Evolutionary conservation across 2,113 vertebrate species (phyloP).

Genomic region (Heloderma charlesbogerti): DNA sequence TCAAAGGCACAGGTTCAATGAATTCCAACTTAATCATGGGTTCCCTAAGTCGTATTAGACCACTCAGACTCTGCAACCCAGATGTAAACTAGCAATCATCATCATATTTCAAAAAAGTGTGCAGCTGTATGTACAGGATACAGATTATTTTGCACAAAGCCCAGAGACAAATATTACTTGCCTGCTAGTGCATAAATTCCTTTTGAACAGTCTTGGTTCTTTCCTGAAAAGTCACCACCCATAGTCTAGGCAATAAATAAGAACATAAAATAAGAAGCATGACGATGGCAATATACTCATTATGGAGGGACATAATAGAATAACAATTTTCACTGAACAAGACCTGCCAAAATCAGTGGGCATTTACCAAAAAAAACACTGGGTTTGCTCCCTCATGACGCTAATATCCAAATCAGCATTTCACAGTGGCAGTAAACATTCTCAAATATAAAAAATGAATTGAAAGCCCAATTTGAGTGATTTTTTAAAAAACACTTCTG

Average conservation of each 20-base stretch:
- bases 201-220: conserved; percentile 98
- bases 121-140: not conserved
- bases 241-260: conserved; percentile 84
- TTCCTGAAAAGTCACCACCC: conserved; percentile 98
- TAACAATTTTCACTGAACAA: not conserved
- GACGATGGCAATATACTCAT: conserved; percentile 1
- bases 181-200: conserved; percentile 97
- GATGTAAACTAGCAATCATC: not conserved
- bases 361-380: not conserved
- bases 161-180: conserved; percentile 52
- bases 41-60: not conserved
- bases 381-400: not conserved
- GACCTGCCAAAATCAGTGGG: not conserved
- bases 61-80: not conserved
- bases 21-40: not conserved
- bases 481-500: not conserved
- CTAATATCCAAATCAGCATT: not conserved
- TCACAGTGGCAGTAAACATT: not conserved
- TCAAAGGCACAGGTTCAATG: not conserved
- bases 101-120: not conserved
- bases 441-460: not conserved
- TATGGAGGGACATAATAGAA: not conserved
- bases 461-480: not conserved
- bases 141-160: not conserved
- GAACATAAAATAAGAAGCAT: conserved; percentile 2